Evolutionary conservation across 2,888 invertebrate species (phyloP).

Genomic region (Dorcus parallelipipedus): DNA sequence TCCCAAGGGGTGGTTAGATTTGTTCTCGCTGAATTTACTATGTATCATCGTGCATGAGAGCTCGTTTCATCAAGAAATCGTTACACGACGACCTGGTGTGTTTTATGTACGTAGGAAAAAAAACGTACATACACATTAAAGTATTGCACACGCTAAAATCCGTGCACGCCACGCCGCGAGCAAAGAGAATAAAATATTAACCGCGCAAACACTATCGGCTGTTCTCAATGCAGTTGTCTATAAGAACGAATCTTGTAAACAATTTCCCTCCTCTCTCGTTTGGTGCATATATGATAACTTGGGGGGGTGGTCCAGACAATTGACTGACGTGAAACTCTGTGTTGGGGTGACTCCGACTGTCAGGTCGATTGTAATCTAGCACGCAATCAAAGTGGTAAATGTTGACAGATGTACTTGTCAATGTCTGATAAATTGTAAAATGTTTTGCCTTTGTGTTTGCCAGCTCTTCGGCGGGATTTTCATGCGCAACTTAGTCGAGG

Average conservation of each 20-base stretch:
- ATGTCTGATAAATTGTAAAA: conserved; percentile 39
- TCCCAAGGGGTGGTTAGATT: conserved; percentile 10
- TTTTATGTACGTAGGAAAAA: neutral
- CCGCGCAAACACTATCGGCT: conserved; percentile 35
- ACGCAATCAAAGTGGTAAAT: conserved; percentile 47
- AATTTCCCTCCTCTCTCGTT: conserved; percentile 26
- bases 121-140: neutral
- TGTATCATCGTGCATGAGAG: neutral
- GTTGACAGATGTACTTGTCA: conserved; percentile 50
- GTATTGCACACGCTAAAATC: conserved; percentile 2
- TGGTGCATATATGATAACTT: conserved; percentile 34
- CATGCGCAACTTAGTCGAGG: neutral
- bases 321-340: neutral
- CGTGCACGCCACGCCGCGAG: neutral
- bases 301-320: neutral
- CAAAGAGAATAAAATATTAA: conserved; percentile 42
- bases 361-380: conserved; percentile 26
- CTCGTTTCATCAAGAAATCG: neutral
- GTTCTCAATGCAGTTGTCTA: conserved; percentile 21
- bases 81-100: neutral
- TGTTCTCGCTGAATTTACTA: conserved; percentile 4
- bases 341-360: neutral
- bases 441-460: conserved; percentile 13
- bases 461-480: conserved; percentile 15
- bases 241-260: conserved; percentile 33